Percentiles rank a stretch among this genome's conserved stretches.
Conservation (phyloP, 2,888 invertebrate species). For the Acleris laterana region DNA sequence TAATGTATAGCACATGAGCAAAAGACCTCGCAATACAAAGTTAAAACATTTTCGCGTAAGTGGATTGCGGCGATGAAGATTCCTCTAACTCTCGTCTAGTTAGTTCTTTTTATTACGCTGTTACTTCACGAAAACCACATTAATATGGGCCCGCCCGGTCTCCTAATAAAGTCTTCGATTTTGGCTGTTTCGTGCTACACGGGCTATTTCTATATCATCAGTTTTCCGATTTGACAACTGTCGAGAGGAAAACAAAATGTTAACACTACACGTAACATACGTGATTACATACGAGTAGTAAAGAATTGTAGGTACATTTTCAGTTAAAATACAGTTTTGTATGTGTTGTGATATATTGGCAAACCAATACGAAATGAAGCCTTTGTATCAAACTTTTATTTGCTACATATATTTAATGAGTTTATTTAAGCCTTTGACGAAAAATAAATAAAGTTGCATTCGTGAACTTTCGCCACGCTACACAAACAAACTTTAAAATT, state of each 20-base stretch:
- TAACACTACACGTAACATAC: no score
- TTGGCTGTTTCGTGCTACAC: background rate
- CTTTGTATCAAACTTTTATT: no score
- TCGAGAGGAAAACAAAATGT: background rate
- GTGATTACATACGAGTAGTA: no score
- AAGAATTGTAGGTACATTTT: no score
- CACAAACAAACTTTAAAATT: no score
- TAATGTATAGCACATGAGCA: slow-evolving; percentile 1
- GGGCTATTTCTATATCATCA: background rate
- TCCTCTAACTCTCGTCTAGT: slow-evolving; percentile 23
- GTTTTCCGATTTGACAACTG: background rate
- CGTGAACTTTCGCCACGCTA: no score
- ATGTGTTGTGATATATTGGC: no score
- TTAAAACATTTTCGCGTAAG: slow-evolving; percentile 10
- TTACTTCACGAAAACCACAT: slow-evolving; percentile 31
- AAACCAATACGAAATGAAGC: no score
- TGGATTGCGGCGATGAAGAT: slow-evolving; percentile 20
- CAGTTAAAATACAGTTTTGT: no score
- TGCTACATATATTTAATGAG: no score
- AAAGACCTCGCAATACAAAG: slow-evolving; percentile 4
- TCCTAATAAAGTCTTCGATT: slow-evolving; percentile 33
- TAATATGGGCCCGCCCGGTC: slow-evolving; percentile 16
- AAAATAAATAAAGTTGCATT: no score
- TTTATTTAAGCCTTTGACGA: no score
- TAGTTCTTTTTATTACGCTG: slow-evolving; percentile 35